Evolutionary conservation across 2,888 invertebrate genomes (phyloP).

Genomic region (Heliothis peltigera): DNA sequence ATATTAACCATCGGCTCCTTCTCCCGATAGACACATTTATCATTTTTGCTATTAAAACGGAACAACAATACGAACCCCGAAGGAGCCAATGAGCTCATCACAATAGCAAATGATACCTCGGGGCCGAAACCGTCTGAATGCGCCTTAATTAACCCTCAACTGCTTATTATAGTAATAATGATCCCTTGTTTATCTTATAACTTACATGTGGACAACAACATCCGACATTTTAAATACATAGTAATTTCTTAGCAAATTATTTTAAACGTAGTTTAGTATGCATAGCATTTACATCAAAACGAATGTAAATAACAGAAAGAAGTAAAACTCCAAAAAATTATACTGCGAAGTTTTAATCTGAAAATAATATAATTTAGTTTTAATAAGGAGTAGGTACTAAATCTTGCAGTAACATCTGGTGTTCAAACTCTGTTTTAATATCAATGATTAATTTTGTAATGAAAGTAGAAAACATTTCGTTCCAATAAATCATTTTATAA

Average conservation of each 20-base stretch:
- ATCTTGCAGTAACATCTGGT: conserved; percentile 50
- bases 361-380: conserved; percentile 32
- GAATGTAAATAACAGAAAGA: conserved; percentile 1
- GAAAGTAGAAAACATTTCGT: conserved; percentile 17
- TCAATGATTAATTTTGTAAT: conserved; percentile 44
- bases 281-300: conserved; percentile 9
- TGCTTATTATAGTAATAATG: conserved; percentile 83
- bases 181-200: conserved; percentile 73
- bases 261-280: conserved; percentile 22
- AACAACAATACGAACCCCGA: conserved; percentile 86
- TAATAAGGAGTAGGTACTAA: conserved; percentile 42
- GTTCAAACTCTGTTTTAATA: conserved; percentile 36
- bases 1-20: conserved; percentile 56
- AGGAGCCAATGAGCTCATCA: conserved; percentile 86
- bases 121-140: conserved; percentile 83
- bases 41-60: conserved; percentile 88
- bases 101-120: conserved; percentile 88
- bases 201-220: conserved; percentile 53
- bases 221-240: conserved; percentile 60
- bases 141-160: conserved; percentile 87
- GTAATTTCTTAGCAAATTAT: conserved; percentile 42
- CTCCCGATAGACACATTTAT: conserved; percentile 86
- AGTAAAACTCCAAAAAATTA: conserved; percentile 4
- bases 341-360: conserved; percentile 7
- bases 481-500: background rate